A percentile compares a stretch with the other conserved stretches of the same genome.
These are phyloP conservation scores for Belgica antarctica DNA, from an alignment of 2,888 invertebrate genomes.

Conservation along the genomic window DNA sequence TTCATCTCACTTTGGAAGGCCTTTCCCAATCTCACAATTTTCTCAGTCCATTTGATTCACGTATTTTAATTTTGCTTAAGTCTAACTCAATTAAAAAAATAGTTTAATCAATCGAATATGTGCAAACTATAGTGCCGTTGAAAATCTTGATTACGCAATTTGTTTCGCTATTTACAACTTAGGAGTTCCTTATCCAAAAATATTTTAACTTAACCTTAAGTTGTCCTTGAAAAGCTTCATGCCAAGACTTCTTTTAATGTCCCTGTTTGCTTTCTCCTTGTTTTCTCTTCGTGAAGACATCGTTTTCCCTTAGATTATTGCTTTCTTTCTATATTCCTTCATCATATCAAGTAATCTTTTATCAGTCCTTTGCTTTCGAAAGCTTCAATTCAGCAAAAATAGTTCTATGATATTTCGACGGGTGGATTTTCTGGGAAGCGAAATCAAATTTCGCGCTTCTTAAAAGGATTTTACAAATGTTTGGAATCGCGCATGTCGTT, in stretches of 20 bases:
- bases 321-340: slow-evolving; percentile 1
- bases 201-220: neutral
- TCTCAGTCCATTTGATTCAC: slow-evolving; percentile 26
- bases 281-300: neutral
- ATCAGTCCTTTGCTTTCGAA: slow-evolving; percentile 21
- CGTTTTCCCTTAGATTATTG: neutral
- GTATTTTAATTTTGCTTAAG: neutral
- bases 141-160: neutral
- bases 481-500: no score
- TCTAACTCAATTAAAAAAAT: slow-evolving; percentile 7
- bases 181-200: neutral
- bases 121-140: slow-evolving; percentile 3
- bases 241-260: neutral
- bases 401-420: neutral
- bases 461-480: no score
- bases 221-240: neutral
- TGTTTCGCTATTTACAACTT: slow-evolving; percentile 11
- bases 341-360: neutral
- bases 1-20: slow-evolving; percentile 14
- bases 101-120: slow-evolving; percentile 1
- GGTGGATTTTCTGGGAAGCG: no score
- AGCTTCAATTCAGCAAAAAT: slow-evolving; percentile 7
- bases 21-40: slow-evolving; percentile 9
- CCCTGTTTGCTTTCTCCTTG: slow-evolving; percentile 14
- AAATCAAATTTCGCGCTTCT: no score